Evolutionary conservation across 2,888 invertebrate genomes (phyloP), one percentile per base, ranked within the genome.

Genomic region (Drosophila histrio): DNA sequence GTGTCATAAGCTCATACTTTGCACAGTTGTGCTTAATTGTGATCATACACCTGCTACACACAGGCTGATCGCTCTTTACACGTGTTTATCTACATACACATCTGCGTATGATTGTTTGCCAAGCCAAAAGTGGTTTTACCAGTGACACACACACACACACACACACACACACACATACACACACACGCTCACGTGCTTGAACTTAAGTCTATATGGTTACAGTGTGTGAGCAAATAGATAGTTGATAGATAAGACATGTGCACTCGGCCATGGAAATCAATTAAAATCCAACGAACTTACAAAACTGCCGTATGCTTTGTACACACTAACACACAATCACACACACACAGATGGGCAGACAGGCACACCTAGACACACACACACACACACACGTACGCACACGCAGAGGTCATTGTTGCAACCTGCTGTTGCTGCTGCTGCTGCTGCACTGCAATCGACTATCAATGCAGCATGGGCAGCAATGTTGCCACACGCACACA

Each of bases 191-290:
- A 30, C n/a, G 28, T 32, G 11, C 9, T 22, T 60, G 24, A 30
- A 41, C 19, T 13, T 8, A 34, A 44, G 24, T 47, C 32, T 32
- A 34, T 36, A 53, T 63, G 50, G 61, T 46, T 59, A 41, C 60
- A 68, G 52, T 60, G 41, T 61, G 64, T 63, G 59, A 46, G 53
- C 56, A 74, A 59, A 68, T 75, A 63, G 72, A 68, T 72, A 70
- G 58, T 59, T 87, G 72, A 79, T 68, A 77, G 77, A 85, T 73
- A 69, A 84, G 86, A 85, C 73, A 85, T 70, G 76, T 74, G 79
- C 82, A 90, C 76, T 89, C 81, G 77, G 59, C 86, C 90, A 89
- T 80, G 79, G 74, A 90, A 90, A 90, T 90, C 90, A 90, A 90
- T 90, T 90, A 90, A 90, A 90, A 88, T 90, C 79, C 75, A 59